These are phyloP conservation scores for Rhizomys pruinosus DNA, from an alignment of 2,113 vertebrate species.

Conservation along the genomic window DNA sequence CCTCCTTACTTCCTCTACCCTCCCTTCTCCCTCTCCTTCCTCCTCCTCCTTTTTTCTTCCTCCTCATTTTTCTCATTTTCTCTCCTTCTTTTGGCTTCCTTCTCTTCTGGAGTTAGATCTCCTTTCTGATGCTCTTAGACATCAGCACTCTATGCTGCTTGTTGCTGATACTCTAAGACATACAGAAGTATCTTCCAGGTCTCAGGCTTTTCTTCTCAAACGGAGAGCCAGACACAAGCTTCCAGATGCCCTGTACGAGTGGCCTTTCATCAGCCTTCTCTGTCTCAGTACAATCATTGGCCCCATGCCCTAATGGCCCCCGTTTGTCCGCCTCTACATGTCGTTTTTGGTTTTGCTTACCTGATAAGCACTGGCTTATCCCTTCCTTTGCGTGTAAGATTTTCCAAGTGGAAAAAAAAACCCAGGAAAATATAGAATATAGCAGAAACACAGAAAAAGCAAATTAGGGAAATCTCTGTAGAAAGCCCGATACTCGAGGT, in stretches of 20 bases:
- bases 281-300: background rate
- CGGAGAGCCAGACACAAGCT: background rate
- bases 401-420: background rate
- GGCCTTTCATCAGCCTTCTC: background rate
- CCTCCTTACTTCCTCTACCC: background rate
- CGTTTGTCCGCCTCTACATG: background rate
- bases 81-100: too few species aligned
- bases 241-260: background rate
- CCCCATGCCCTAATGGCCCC: too few species aligned
- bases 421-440: background rate
- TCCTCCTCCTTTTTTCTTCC: background rate
- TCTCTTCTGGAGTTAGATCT: background rate
- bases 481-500: conserved; percentile 3
- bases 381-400: background rate
- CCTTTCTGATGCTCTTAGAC: background rate
- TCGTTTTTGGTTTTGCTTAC: background rate
- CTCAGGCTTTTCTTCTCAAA: background rate
- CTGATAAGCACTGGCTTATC: background rate
- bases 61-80: too few species aligned
- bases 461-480: background rate
- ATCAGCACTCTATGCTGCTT: background rate
- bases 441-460: background rate
- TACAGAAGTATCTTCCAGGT: background rate
- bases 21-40: too few species aligned
- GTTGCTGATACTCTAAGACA: background rate